A percentile compares a stretch with the other conserved stretches of the same genome.
Evolutionary conservation across 2,888 invertebrate species (phyloP).

Genomic region (Lumbricus terrestris): DNA sequence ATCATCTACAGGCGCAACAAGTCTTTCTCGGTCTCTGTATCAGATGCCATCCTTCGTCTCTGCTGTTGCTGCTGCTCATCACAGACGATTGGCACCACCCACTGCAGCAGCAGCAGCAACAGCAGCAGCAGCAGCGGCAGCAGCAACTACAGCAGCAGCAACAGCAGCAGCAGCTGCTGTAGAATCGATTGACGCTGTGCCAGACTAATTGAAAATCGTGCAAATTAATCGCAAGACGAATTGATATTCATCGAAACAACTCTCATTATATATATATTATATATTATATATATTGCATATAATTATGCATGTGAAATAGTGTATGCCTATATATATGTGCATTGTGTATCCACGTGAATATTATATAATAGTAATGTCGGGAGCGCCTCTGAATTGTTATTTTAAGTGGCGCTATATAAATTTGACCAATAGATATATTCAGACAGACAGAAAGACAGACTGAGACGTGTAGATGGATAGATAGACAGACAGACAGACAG

Average conservation of each 20-base stretch:
- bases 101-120: not conserved
- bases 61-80: not conserved
- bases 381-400: too few species aligned
- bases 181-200: not conserved
- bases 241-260: not conserved
- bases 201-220: not conserved
- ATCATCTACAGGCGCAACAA: not conserved
- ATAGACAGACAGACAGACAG: too few species aligned
- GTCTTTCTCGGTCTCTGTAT: not conserved
- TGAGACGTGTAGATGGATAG: too few species aligned
- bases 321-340: not conserved
- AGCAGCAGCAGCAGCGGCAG: not conserved
- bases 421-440: too few species aligned
- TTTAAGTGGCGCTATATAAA: too few species aligned
- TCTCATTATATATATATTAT: not conserved
- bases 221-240: slow-evolving; percentile 3
- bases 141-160: not conserved
- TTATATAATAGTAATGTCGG: too few species aligned
- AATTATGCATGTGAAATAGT: not conserved
- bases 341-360: too few species aligned
- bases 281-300: too few species aligned
- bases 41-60: not conserved
- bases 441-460: too few species aligned
- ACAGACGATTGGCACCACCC: not conserved
- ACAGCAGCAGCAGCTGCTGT: not conserved